phyloP scores from a whole-genome alignment of 2,797 vertebrate species.

The Pagetopsis macropterus region DNA sequence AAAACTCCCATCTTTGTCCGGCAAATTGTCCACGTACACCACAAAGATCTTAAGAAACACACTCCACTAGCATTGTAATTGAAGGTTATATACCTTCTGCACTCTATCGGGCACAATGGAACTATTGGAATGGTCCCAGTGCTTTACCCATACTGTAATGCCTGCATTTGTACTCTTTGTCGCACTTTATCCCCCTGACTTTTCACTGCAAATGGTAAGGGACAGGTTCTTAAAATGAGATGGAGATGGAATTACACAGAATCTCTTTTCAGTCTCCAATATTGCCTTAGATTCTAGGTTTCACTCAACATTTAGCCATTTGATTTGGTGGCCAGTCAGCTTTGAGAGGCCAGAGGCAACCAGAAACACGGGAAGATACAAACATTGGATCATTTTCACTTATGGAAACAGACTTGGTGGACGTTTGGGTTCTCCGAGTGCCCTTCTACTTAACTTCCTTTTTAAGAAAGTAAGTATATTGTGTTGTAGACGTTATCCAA shows the following conservation, averaged over 20 bases:
- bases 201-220: conserved; percentile 44
- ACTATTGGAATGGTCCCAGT: conserved; percentile 7
- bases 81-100: too few relatives aligned
- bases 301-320: conserved; percentile 5
- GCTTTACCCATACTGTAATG: conserved; percentile 9
- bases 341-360: background rate
- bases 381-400: too few relatives aligned
- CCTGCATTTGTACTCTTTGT: conserved; percentile 3
- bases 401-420: too few relatives aligned
- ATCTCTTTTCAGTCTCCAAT: conserved; percentile 10
- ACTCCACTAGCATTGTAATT: background rate
- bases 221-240: conserved; percentile 12
- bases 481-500: too few relatives aligned
- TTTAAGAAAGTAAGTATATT: too few relatives aligned
- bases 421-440: too few relatives aligned
- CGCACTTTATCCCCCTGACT: conserved; percentile 33
- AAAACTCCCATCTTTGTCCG: background rate
- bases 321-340: conserved; percentile 26
- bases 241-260: conserved; percentile 9
- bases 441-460: too few relatives aligned
- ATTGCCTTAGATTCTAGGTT: conserved; percentile 3
- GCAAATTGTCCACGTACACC: background rate
- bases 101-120: background rate
- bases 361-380: background rate
- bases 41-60: background rate